Base-by-base conservation (phyloP, 1,140 invertebrate species). In the Tetranychus urticae region DNA sequence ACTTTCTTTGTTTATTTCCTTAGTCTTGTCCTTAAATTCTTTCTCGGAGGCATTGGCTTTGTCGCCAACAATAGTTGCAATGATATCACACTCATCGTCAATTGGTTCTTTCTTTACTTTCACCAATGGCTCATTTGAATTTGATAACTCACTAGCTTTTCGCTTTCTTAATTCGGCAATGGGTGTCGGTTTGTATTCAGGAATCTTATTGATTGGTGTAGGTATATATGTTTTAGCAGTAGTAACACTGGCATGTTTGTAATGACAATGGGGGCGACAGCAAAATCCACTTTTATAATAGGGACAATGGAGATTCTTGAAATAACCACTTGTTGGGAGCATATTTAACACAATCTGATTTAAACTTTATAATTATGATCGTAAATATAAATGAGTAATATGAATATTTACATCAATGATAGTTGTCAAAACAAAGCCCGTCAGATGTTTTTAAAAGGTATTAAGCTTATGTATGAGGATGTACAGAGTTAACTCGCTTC, bases 261-360 rank as follows among this genome's bases (percentile, higher is more conserved):
- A 90, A 73, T 88, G 86, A 74, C 87, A 91, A 71, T 88, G 86
- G 31, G 86, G 85, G 68, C 87, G 78, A 65, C 84, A 82, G 73
- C 88, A 91, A 56, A 77, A 71, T 47, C 82, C 81, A 70, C 76
- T 82, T 66, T 84, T 79, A 69, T 79, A 86, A 77, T 82, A 89
- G 39, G 87, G 86, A 72, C 88, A 91, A 65, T 78, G 78, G 58
- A 87, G 79, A 63, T 78, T 79, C 74, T 84, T 82, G 69, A 90
- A 89, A 69, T 83, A 84, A 63, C 86, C 86, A 65, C 82, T 84
- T 56, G 85, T 84, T 39, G 85, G 83, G 70, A 91, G 78, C 88
- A 91, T 91, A 61, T 63, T 69, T 65, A 47, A 2, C 12, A 12
- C 46, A 8, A 47, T 47, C 13, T 47, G 13, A 47, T 3, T 3